These are phyloP conservation scores for Nicator chloris DNA, from an alignment of 2,113 vertebrate species.

Conservation along the genomic window DNA sequence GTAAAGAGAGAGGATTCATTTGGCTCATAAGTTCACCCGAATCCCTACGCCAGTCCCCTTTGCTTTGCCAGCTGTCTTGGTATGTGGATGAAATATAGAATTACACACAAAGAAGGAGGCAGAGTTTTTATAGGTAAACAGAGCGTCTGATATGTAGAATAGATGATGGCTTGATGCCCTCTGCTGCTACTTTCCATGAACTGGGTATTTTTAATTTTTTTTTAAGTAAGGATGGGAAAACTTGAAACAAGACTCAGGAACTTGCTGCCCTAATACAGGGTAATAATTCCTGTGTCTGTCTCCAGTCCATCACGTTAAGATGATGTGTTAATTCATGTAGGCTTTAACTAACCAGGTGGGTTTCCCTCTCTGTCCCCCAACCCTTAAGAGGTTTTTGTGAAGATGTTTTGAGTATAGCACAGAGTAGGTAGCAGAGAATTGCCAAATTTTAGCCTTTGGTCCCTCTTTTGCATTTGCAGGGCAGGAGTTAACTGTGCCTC, in stretches of 20 bases:
- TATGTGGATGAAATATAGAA: neutral
- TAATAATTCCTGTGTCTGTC: neutral
- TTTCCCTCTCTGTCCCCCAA: neutral
- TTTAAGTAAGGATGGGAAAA: neutral
- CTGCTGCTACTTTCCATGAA: slow-evolving; percentile 6
- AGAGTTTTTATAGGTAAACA: neutral
- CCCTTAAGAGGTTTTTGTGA: neutral
- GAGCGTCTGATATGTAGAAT: neutral
- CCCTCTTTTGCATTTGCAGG: neutral
- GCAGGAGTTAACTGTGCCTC: neutral
- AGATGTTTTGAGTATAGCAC: neutral
- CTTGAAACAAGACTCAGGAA: neutral
- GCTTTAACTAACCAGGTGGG: neutral
- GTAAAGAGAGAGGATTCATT: neutral
- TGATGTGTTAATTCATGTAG: neutral
- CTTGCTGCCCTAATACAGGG: neutral
- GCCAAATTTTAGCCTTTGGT: neutral
- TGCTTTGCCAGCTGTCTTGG: neutral
- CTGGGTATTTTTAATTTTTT: neutral
- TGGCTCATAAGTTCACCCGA: neutral
- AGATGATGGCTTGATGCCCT: neutral
- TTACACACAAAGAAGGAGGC: neutral
- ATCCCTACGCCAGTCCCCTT: neutral
- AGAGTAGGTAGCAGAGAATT: neutral
- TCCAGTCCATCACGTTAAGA: neutral